Evolutionary conservation across 1,140 invertebrate genomes (phyloP).

Genomic region (Orussus abietinus): DNA sequence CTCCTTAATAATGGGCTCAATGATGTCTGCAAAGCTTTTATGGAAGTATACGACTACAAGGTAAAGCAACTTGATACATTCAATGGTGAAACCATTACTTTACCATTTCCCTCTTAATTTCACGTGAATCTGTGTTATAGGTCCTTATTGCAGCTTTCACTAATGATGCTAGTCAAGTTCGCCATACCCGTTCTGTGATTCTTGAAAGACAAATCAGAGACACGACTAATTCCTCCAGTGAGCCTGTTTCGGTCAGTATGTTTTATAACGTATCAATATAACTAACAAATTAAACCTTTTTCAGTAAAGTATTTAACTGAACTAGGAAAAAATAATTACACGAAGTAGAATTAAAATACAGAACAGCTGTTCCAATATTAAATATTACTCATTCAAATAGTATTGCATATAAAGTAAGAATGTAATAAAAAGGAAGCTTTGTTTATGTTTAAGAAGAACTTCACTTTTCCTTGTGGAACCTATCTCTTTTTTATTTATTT

Average conservation of each 20-base stretch:
- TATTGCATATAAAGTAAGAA: too few relatives aligned
- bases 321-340: too few relatives aligned
- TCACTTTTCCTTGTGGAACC: too few relatives aligned
- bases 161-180: conserved; percentile 61
- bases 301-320: too few relatives aligned
- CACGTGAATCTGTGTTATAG: conserved; percentile 27
- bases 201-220: conserved; percentile 24
- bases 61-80: conserved; percentile 41
- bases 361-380: too few relatives aligned
- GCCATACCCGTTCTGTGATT: conserved; percentile 31
- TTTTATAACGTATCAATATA: not conserved
- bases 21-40: conserved; percentile 59
- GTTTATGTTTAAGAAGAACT: too few relatives aligned
- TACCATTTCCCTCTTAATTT: not conserved
- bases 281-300: too few relatives aligned
- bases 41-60: conserved; percentile 63
- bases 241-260: not conserved
- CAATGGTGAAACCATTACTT: not conserved
- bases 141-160: conserved; percentile 60
- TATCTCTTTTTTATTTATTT: too few relatives aligned
- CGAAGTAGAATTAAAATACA: too few relatives aligned
- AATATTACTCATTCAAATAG: too few relatives aligned
- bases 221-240: not conserved
- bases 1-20: conserved; percentile 59
- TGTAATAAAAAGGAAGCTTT: too few relatives aligned